Conservation (phyloP, 2,113 vertebrate species). For the Tragelaphus buxtoni region DNA sequence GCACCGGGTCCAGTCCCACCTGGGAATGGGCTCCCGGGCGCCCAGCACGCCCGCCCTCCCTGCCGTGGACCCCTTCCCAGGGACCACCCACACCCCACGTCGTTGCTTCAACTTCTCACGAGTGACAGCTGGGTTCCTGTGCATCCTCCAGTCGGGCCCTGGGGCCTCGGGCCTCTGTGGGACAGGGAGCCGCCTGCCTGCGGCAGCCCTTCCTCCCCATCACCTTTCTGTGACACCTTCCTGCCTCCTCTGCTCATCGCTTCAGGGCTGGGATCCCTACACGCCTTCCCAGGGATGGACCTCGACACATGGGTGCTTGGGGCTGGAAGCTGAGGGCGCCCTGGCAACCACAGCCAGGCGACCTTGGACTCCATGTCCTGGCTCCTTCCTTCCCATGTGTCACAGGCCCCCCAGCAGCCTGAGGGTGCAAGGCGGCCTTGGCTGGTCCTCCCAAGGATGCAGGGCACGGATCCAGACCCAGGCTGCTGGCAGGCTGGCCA, state of each 20-base stretch:
- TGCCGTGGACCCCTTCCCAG: background rate
- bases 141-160: background rate
- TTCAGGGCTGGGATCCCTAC: background rate
- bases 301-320: rapidly evolving
- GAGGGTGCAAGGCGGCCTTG: background rate
- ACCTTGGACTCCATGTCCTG: background rate
- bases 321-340: background rate
- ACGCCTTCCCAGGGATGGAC: background rate
- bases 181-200: background rate
- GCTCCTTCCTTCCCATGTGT: rapidly evolving
- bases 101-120: rapidly evolving
- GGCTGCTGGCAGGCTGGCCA: background rate
- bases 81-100: background rate
- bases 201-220: rapidly evolving
- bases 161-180: background rate
- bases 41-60: background rate
- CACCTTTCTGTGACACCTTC: background rate
- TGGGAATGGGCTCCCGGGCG: background rate
- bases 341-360: background rate
- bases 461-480: background rate
- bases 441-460: background rate
- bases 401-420: background rate
- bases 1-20: rapidly evolving
- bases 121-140: background rate
- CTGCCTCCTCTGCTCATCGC: background rate